A percentile compares a stretch with the other conserved stretches of the same genome.
Conservation (phyloP, 2,888 invertebrate genomes). For the Stomorhina lunata region DNA sequence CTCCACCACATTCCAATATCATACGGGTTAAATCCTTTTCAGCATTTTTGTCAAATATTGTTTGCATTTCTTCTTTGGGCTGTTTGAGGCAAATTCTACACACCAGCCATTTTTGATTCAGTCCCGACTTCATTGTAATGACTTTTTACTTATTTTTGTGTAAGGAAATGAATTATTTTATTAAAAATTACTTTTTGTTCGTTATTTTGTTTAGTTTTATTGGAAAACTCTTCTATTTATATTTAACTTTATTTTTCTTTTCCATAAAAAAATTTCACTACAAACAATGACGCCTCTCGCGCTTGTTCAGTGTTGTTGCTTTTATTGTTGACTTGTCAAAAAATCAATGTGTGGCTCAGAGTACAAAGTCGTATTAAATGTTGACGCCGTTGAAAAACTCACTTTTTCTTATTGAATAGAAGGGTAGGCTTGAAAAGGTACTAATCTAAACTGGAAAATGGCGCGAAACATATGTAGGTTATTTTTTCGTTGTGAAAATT, state of each 20-base stretch:
- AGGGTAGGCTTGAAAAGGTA: too few relatives aligned
- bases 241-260: constrained; percentile 27
- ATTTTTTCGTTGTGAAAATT: too few relatives aligned
- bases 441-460: too few relatives aligned
- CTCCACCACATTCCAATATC: constrained; percentile 77
- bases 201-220: constrained; percentile 13
- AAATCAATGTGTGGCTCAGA: constrained; percentile 51
- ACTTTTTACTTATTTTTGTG: background rate
- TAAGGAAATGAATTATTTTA: background rate
- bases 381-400: too few relatives aligned
- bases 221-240: constrained; percentile 1
- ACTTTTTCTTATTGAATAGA: too few relatives aligned
- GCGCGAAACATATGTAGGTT: too few relatives aligned
- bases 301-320: constrained; percentile 45
- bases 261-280: constrained; percentile 35
- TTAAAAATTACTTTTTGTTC: background rate
- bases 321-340: constrained; percentile 52
- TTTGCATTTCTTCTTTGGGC: constrained; percentile 74
- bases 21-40: constrained; percentile 75
- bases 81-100: constrained; percentile 75
- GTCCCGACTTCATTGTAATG: constrained; percentile 71
- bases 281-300: constrained; percentile 58
- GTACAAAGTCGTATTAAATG: too few relatives aligned
- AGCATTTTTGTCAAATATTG: constrained; percentile 74
- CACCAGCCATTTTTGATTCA: constrained; percentile 75